Percentiles rank a stretch among this genome's conserved stretches.
Conservation (phyloP, 2,113 vertebrate species). For the Rhineura floridana region DNA sequence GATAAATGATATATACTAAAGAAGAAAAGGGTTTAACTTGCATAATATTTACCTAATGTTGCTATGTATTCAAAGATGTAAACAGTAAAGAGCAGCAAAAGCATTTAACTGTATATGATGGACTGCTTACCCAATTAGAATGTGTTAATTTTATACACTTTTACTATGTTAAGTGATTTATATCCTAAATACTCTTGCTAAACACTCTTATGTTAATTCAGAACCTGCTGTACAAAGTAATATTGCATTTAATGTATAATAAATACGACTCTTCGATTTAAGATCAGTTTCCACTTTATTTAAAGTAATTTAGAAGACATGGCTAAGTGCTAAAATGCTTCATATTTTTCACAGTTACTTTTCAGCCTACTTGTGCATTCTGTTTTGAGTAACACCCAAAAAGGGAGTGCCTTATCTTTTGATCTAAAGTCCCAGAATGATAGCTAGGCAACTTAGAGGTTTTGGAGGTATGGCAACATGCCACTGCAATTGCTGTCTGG, state of each 20-base stretch:
- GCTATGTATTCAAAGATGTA: not conserved
- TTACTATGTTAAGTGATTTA: not conserved
- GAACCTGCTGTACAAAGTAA: not conserved
- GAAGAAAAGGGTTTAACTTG: not conserved
- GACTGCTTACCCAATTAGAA: not conserved
- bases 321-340: not conserved
- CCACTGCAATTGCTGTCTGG: not conserved
- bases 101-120: not conserved
- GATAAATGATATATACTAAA: rapidly evolving
- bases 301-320: not conserved
- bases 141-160: not conserved
- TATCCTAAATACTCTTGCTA: not conserved
- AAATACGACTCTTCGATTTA: not conserved
- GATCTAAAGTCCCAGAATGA: not conserved
- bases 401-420: not conserved
- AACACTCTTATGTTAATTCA: not conserved
- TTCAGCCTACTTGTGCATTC: not conserved
- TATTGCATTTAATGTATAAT: not conserved
- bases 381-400: not conserved
- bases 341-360: not conserved
- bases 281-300: not conserved
- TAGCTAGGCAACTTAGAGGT: not conserved
- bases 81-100: not conserved
- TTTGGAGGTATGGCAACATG: not conserved
- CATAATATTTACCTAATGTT: not conserved